These are phyloP conservation scores for Heliangelus exortis DNA, from an alignment of 2,797 vertebrate species.

Conservation along the genomic window DNA sequence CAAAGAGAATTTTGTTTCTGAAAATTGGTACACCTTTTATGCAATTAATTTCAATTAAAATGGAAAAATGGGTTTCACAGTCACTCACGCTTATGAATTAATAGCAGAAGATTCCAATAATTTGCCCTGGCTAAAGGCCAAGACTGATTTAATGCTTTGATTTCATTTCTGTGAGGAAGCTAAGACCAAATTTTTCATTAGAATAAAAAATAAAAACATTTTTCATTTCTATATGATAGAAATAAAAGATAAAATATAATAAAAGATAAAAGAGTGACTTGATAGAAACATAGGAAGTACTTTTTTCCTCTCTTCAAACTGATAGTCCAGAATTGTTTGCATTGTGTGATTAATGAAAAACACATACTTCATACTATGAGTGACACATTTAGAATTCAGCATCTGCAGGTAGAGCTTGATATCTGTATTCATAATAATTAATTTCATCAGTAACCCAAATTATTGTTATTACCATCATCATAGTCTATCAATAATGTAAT, in stretches of 20 bases:
- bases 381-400: background rate
- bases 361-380: background rate
- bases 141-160: background rate
- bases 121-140: background rate
- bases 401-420: background rate
- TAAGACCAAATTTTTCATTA: background rate
- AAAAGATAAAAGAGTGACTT: background rate
- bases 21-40: background rate
- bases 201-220: background rate
- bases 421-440: background rate
- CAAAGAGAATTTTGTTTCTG: background rate
- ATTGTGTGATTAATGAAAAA: background rate
- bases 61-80: background rate
- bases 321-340: background rate
- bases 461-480: too few relatives aligned
- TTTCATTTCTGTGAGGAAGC: background rate
- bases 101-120: background rate
- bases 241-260: background rate
- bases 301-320: background rate
- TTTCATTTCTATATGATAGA: too few relatives aligned
- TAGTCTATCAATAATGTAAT: too few relatives aligned
- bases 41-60: slow-evolving; percentile 4
- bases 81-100: background rate
- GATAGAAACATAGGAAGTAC: background rate
- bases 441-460: background rate